Evolutionary conservation across 2,888 invertebrate species (phyloP), one percentile per base, ranked within the genome.

Genomic region (Merodon equestris): DNA sequence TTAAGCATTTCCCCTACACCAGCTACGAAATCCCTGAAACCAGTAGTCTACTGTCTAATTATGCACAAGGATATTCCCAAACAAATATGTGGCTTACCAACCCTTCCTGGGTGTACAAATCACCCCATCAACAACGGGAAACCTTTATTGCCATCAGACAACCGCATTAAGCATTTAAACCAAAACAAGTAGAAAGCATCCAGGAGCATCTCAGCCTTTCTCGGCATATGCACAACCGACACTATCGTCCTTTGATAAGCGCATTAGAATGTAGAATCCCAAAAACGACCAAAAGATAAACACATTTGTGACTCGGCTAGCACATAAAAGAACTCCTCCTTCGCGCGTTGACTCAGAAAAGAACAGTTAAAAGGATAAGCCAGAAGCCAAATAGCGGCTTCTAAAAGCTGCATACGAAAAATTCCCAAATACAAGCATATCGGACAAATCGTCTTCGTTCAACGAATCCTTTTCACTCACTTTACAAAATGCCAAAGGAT

Each of bases 391-490:
- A 74, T 57, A 71, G 61, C 38, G 27, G 27, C 27, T 27, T 2
- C 2, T 27, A 27, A 4, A 27, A 27, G 27, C 7, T 27, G 27
- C 3, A 77, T 45, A 34, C 58, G 15, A 48, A 66, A 60, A 60
- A 42, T 38, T 0, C 19, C 18, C 9, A 50, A 63, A 54, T 36
- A 63, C 53, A 48, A 74, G 68, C 60, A 57, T 70, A 68, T 79
- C 68, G 79, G 74, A 79, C 79, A 74, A 79, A 79, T 79, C 74
- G 79, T 58, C 68, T 68, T 79, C 60, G 15, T 13, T 56, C 27
- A 7, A 7, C 27, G 27, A 27, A 27, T 15, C 36, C 44, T 19
- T 27, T 73, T 53, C 50, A 19, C 40, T 19, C 34, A 18, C 47
- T 4, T 27, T 27, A 27, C 27, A 27, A 27, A 27, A 27, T 27